Evolutionary conservation across 2,797 vertebrate species (phyloP).

Genomic region (Cyclura pinguis): DNA sequence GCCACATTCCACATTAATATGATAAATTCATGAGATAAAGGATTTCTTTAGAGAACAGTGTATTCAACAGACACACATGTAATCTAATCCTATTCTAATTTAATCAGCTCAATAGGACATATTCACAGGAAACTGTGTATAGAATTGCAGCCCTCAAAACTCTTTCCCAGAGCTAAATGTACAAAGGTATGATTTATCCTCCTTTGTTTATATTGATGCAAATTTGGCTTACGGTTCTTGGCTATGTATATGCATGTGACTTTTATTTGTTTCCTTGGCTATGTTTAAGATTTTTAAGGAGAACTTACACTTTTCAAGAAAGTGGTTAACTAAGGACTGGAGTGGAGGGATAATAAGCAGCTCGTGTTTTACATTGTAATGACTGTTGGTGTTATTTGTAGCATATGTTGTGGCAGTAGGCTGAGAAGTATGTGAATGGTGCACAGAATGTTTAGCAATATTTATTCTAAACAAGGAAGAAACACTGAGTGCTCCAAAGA

Average conservation of each 20-base stretch:
- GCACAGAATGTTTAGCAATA: conserved; percentile 32
- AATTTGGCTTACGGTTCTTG: not conserved
- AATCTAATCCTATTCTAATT: not conserved
- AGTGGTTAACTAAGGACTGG: not conserved
- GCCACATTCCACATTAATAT: not conserved
- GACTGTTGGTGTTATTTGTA: conserved; percentile 23
- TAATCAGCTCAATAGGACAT: not conserved
- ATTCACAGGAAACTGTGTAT: not conserved
- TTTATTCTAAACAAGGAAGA: conserved; percentile 28
- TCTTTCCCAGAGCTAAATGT: not conserved
- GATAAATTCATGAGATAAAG: not conserved
- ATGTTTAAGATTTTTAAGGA: not conserved
- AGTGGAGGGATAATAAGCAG: not conserved
- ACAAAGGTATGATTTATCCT: not conserved
- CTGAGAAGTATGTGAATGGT: conserved; percentile 6
- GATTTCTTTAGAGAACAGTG: not conserved
- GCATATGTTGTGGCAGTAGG: conserved; percentile 39
- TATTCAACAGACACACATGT: not conserved
- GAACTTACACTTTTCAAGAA: conserved; percentile 1
- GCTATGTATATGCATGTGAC: not conserved
- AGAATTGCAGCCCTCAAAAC: not conserved
- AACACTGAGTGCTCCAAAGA: not conserved
- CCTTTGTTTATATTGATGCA: not conserved
- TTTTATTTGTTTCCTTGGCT: conserved; percentile 3
- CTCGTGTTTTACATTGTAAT: conserved; percentile 21